Conservation (phyloP, 1,140 invertebrate genomes). For the Drosophila ogumai region DNA sequence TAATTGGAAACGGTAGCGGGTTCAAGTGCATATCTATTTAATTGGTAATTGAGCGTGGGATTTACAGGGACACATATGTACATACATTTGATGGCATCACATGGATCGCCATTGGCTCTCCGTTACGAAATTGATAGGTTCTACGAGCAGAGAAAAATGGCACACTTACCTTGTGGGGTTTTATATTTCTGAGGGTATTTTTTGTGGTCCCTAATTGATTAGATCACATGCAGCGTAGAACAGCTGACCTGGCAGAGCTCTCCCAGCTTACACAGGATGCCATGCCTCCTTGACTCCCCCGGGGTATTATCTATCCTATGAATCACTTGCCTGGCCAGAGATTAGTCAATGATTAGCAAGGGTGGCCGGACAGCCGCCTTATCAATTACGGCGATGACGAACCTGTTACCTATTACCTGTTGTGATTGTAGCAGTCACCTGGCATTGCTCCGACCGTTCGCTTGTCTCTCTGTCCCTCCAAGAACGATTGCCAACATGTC, state of each 20-base stretch:
- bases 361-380: slow-evolving; percentile 51
- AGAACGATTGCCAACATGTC: slow-evolving; percentile 14
- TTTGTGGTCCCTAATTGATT: neutral
- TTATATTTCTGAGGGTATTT: no score
- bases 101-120: slow-evolving; percentile 4
- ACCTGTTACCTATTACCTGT: slow-evolving; percentile 11
- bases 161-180: neutral
- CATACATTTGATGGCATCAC: slow-evolving; percentile 17
- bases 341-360: slow-evolving; percentile 61
- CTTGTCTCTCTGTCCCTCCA: slow-evolving; percentile 1
- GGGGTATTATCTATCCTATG: slow-evolving; percentile 31
- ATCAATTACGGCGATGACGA: slow-evolving; percentile 48
- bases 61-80: slow-evolving; percentile 4
- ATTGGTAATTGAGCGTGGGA: slow-evolving; percentile 33
- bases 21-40: slow-evolving; percentile 22
- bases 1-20: slow-evolving; percentile 30
- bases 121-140: neutral
- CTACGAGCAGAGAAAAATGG: no score
- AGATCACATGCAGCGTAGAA: neutral
- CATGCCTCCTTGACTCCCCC: slow-evolving; percentile 3
- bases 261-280: slow-evolving; percentile 1
- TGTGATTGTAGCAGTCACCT: slow-evolving; percentile 43
- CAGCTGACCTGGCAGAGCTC: slow-evolving; percentile 14
- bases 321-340: slow-evolving; percentile 46
- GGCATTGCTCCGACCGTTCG: slow-evolving; percentile 22